Evolutionary conservation across 2,888 invertebrate genomes (phyloP), one percentile per base, ranked within the genome.

Genomic region (Aromia moschata): DNA sequence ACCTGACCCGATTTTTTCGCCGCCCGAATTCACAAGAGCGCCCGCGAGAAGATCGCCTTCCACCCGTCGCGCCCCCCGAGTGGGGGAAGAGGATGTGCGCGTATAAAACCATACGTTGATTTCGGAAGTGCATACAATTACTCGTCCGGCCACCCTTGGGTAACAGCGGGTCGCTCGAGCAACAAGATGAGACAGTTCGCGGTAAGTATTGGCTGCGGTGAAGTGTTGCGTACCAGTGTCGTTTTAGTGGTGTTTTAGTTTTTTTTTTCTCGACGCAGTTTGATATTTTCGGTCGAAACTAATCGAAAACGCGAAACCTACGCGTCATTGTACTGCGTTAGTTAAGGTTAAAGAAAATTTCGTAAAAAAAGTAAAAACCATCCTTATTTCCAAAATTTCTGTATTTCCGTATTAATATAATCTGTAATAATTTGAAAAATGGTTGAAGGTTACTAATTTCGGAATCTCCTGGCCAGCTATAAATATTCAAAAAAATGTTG

Each of bases 1-100:
- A 65, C 53, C 53, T 65, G 65, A 65, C 65, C 65, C 62, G 58
- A 60, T 62, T 65, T 65, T n/a, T 60, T 62, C 62, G 49, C 47
- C 60, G 51, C 60, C n/a, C 62, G 33, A 64, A 58, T 51, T 55
- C 55, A 38, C 59, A 55, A 65, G 52, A 58, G 54, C 46, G 46
- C 45, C n/a, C n/a, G n/a, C n/a, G n/a, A n/a, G 36, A 46, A 36
- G 47, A 46, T 43, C 15, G 20, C 43, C 17, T 9, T 12, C 20
- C n/a, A 40, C 44, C 40, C 14, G 37, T 7, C 17, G 2, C 18
- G n/a, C 2, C 20, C 12, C 17, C 16, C 47, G 18, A 46, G 43
- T 46, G 43, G 37, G n/a, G 45, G 45, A 40, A 49, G 31, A 56
- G 57, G 53, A 49, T 41, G 36, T 47, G 33, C 47, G n/a, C n/a